A percentile compares a stretch with the other conserved stretches of the same genome.
These are phyloP conservation scores for Leptoteleia sp. DNA, from an alignment of 1,140 invertebrate species.

Conservation along the genomic window DNA sequence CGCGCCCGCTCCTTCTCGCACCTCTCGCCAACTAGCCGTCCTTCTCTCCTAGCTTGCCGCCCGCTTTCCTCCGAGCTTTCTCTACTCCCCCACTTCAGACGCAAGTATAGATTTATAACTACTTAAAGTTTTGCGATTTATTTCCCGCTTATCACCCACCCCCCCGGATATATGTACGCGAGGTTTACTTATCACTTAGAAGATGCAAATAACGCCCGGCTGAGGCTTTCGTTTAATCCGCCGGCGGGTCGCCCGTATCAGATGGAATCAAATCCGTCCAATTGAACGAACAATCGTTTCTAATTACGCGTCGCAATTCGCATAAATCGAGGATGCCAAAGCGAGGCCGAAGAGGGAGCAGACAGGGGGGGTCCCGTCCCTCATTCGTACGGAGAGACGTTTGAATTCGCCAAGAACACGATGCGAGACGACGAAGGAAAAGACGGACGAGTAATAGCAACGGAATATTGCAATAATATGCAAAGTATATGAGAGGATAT, in stretches of 20 bases:
- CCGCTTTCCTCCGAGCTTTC: constrained; percentile 60
- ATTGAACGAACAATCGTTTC: constrained; percentile 50
- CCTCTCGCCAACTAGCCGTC: constrained; percentile 54
- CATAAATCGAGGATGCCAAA: constrained; percentile 32
- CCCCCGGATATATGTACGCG: constrained; percentile 76
- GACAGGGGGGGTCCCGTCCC: constrained; percentile 15
- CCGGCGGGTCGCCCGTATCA: constrained; percentile 71
- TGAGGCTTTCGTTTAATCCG: constrained; percentile 76
- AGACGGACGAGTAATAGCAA: constrained; percentile 79
- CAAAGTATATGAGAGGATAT: constrained; percentile 82
- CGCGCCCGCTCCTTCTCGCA: constrained; percentile 56
- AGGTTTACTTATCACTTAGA: constrained; percentile 82
- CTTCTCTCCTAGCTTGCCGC: constrained; percentile 51
- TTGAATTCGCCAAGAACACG: constrained; percentile 56
- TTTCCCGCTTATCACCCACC: constrained; percentile 80
- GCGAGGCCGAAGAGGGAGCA: constrained; percentile 17
- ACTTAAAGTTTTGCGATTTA: constrained; percentile 82
- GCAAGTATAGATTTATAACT: constrained; percentile 82
- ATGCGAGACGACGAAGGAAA: constrained; percentile 68
- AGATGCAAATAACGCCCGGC: constrained; percentile 75
- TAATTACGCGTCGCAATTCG: constrained; percentile 35
- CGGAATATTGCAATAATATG: constrained; percentile 81
- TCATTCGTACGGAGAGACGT: constrained; percentile 44
- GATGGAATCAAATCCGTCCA: constrained; percentile 38
- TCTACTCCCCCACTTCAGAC: constrained; percentile 66